Base-by-base conservation (phyloP, 1,140 invertebrate species). In the Sminthurides bifidus region DNA sequence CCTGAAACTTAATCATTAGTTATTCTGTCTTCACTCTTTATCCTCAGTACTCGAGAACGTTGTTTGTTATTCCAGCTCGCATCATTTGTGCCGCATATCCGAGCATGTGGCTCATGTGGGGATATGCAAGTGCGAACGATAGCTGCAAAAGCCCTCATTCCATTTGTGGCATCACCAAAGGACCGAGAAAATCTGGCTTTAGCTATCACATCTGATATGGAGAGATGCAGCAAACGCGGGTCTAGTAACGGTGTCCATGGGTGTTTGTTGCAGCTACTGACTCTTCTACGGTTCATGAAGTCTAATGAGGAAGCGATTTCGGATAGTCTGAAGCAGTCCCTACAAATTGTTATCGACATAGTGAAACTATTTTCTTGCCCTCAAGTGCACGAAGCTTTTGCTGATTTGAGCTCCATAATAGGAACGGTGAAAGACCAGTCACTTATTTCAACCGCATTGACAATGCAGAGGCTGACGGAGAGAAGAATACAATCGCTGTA, bases 121-220 rank as follows among this genome's bases (percentile, higher is more conserved):
- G 76, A 80, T 46, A 73, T 77, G 53, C 77, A 80, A 70, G 80
- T 80, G 33, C 71, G 85, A 65, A 72, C 79, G 64, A 68, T 86
- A 54, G 76, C 82, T 46, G 79, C 81, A 10, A 76, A 76, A 72
- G 79, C 85, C 41, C 68, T 83, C 10, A 74, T 77, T 26, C 74
- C 82, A 27, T 68, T 87, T 59, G 69, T 86, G 2, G 71, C 74
- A 3, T 68, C 70, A 3, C 33, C 56, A 14, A 37, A 30, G 43
- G 67, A 68, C 52, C 65, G 69, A 52, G 60, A 68, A 10, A 37
- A 41, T 17, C 43, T 58, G 1, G 33, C 52, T 0, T 8, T 19
- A 8, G 3, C 15, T 3, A 68, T 40, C 37, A 31, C 56, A 23
- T 23, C 54, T 30, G 21, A 54, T 19, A 27, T 52, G 4, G 40